phyloP scores from a whole-genome alignment of 2,888 invertebrate species.

The Congeria kusceri region DNA sequence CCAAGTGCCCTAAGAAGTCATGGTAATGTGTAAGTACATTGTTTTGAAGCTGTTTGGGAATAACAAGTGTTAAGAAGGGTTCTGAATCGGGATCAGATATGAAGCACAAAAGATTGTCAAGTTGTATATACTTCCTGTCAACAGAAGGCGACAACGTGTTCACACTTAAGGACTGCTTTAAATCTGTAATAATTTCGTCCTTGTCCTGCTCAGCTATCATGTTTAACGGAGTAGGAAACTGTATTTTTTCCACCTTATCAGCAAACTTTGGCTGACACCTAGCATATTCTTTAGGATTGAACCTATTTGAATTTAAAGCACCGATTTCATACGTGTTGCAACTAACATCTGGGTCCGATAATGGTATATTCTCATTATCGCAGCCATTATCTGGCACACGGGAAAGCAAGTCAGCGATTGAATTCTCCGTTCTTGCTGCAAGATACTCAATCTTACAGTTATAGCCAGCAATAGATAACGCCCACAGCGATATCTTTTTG shows the following conservation, averaged over 20 bases:
- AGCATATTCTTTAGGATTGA: not conserved
- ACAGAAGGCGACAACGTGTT: no score
- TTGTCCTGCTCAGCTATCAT: no score
- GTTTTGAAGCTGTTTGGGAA: no score
- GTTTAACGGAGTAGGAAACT: no score
- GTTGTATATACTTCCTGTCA: no score
- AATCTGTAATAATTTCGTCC: not conserved
- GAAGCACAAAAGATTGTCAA: no score
- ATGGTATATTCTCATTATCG: not conserved
- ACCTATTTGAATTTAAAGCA: not conserved
- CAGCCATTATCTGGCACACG: not conserved
- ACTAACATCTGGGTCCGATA: not conserved
- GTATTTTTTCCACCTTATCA: no score
- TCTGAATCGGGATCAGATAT: no score
- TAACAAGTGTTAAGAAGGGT: no score
- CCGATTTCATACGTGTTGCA: not conserved
- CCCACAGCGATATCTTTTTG: conserved; percentile 31
- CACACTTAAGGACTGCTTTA: not conserved
- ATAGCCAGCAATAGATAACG: conserved; percentile 25
- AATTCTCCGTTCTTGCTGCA: conserved; percentile 4
- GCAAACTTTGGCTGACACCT: no score
- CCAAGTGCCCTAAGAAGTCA: no score
- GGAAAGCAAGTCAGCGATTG: conserved; percentile 13
- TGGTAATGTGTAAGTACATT: no score
- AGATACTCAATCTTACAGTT: conserved; percentile 24